Conservation (phyloP, 2,888 invertebrate species). For the Pterobdella sp. region DNA sequence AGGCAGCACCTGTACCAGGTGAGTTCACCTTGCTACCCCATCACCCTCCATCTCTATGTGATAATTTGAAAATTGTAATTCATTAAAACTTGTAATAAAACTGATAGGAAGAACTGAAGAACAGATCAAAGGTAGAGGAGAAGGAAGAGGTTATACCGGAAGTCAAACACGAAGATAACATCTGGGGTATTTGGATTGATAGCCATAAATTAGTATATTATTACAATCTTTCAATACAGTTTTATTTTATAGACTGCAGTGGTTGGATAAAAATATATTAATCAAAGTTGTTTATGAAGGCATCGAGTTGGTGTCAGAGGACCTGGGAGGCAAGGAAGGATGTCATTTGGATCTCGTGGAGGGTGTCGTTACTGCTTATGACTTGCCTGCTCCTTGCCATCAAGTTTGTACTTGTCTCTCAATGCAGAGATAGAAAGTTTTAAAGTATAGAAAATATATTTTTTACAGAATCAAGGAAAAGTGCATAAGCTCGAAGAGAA, state of each 20-base stretch:
- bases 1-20: conserved; percentile 52
- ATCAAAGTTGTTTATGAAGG: not conserved
- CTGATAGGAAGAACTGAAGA: not conserved
- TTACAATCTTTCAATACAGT: not conserved
- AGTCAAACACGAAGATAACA: conserved; percentile 12
- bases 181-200: conserved; percentile 9
- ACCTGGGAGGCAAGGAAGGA: not conserved
- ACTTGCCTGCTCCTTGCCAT: not conserved
- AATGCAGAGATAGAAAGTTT: not conserved
- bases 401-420: not conserved
- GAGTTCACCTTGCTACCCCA: not conserved
- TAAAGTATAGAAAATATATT: not conserved
- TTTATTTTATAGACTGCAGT: not conserved
- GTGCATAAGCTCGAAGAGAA: conserved; percentile 1
- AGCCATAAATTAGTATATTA: not conserved
- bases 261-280: not conserved
- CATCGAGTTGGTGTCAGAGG: conserved; percentile 20
- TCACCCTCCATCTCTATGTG: not conserved
- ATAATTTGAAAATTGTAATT: not conserved
- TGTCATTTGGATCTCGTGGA: conserved; percentile 11
- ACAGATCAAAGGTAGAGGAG: not conserved
- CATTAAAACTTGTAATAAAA: too few relatives aligned
- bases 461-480: not conserved
- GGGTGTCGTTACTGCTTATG: conserved; percentile 15
- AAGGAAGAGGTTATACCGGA: not conserved